phyloP scores from a whole-genome alignment of 35 echinoderm and acorn worm genomes.

The Diadema setosum region DNA sequence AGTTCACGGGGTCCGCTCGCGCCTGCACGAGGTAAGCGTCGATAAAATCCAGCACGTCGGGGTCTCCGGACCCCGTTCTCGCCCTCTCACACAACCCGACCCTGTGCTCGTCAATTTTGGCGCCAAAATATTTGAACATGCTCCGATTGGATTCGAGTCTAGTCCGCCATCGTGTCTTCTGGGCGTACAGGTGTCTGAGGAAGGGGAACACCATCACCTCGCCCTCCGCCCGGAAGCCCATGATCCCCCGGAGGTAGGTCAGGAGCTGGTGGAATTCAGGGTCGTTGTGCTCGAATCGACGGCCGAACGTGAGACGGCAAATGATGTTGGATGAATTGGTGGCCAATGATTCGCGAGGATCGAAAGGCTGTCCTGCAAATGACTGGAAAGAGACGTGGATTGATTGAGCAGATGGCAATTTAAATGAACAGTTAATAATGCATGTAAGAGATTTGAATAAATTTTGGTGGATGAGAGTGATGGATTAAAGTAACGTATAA shows the following conservation, averaged over 20 bases:
- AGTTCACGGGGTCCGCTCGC: not conserved
- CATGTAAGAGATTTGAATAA: too few species aligned
- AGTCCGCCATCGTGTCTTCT: not conserved
- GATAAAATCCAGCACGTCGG: not conserved
- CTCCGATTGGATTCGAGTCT: not conserved
- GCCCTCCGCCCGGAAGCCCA: not conserved
- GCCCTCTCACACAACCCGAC: not conserved
- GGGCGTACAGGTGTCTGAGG: not conserved
- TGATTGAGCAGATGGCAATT: too few species aligned
- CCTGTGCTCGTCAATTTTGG: conserved; percentile 9
- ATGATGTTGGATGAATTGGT: conserved; percentile 31
- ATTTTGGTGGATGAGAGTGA: too few species aligned
- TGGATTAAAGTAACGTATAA: too few species aligned
- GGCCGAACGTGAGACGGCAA: conserved; percentile 5
- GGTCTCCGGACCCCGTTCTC: not conserved
- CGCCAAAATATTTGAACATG: not conserved
- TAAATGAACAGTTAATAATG: too few species aligned
- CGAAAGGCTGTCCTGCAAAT: not conserved
- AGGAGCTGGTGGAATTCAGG: not conserved
- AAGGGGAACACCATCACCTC: not conserved
- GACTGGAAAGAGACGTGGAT: not conserved
- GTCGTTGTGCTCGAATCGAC: conserved; percentile 10
- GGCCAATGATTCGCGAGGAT: not conserved
- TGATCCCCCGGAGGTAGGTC: not conserved
- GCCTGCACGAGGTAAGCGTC: conserved; percentile 14